Percentiles rank a stretch among this genome's conserved stretches.
Evolutionary conservation across 2,797 vertebrate genomes (phyloP).

Genomic region (Stomatorhinus walkeri): DNA sequence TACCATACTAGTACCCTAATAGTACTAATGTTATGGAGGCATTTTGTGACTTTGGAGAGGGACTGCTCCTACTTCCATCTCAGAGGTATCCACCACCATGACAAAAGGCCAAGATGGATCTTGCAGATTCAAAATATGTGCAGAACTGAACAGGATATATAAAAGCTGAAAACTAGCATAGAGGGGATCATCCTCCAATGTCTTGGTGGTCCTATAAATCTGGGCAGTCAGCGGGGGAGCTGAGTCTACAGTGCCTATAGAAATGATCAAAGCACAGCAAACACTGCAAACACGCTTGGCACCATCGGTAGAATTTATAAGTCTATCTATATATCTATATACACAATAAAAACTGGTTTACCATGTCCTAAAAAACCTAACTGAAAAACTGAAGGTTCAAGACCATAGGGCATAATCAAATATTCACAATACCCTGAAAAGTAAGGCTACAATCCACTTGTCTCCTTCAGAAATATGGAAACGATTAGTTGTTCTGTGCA

Average conservation of each 20-base stretch:
- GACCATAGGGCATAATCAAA: background rate
- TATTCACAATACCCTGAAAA: background rate
- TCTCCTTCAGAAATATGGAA: background rate
- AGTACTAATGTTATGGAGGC: background rate
- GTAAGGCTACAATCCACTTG: background rate
- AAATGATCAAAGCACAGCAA: background rate
- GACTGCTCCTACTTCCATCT: background rate
- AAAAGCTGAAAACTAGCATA: background rate
- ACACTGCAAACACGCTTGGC: background rate
- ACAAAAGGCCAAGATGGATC: background rate
- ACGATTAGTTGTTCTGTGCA: background rate
- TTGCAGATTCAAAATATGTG: background rate
- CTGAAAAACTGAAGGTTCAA: background rate
- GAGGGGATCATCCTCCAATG: background rate
- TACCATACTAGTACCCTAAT: background rate
- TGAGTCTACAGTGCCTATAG: background rate
- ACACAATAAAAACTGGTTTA: background rate
- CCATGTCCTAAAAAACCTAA: background rate
- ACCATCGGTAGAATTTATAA: background rate
- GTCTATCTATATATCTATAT: background rate
- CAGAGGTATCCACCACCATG: background rate
- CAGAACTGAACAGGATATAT: background rate
- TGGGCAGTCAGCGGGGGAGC: background rate
- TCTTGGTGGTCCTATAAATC: background rate
- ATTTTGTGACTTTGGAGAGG: background rate